phyloP scores from a whole-genome alignment of 2,888 invertebrate genomes.

The Pterostichus niger region DNA sequence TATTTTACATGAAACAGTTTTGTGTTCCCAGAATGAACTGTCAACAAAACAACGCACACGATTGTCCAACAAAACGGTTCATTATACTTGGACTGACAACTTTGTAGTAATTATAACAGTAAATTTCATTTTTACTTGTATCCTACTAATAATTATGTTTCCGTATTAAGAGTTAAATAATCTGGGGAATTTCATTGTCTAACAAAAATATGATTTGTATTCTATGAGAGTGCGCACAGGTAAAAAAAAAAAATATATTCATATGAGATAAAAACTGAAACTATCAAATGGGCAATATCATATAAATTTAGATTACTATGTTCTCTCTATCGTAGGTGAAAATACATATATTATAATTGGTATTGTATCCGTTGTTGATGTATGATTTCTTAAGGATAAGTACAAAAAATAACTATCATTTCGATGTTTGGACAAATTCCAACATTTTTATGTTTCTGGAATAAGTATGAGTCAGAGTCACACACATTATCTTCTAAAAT shows the following conservation, averaged over 20 bases:
- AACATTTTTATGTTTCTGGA: conserved; percentile 10
- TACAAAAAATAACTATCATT: conserved; percentile 20
- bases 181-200: neutral
- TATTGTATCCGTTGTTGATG: neutral
- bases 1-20: neutral
- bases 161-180: neutral
- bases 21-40: too few relatives aligned
- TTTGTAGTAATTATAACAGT: conserved; percentile 7
- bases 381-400: neutral
- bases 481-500: conserved; percentile 10
- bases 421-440: conserved; percentile 33
- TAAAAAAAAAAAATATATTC: too few relatives aligned
- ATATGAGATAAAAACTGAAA: too few relatives aligned
- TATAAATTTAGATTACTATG: too few relatives aligned
- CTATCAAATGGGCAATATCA: too few relatives aligned
- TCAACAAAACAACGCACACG: too few relatives aligned
- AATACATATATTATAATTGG: too few relatives aligned
- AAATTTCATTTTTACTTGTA: neutral
- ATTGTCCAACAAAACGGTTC: neutral
- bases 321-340: too few relatives aligned
- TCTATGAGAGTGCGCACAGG: neutral
- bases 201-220: neutral
- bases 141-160: neutral
- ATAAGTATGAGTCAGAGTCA: conserved; percentile 21
- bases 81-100: neutral